Conservation (phyloP, 2,888 invertebrate species). For the Caenorhabditis sp. region DNA sequence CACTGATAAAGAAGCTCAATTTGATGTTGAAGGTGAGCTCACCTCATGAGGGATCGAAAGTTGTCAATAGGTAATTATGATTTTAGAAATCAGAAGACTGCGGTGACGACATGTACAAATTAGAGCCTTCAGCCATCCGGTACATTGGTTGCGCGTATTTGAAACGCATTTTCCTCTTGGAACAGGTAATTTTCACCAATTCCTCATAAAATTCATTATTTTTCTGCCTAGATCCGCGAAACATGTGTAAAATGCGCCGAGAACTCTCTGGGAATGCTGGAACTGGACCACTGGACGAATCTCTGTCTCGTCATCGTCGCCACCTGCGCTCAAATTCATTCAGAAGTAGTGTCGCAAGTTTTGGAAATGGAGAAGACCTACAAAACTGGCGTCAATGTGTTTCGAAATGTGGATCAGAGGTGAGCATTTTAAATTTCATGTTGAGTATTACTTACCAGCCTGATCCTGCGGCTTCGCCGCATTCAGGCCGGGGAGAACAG, state of each 20-base stretch:
- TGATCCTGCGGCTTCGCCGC: too few relatives aligned
- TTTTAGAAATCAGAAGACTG: slow-evolving; percentile 25
- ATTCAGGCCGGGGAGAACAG: too few relatives aligned
- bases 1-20: slow-evolving; percentile 37
- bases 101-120: slow-evolving; percentile 32
- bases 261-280: slow-evolving; percentile 40
- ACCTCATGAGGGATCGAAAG: not conserved
- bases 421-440: too few relatives aligned
- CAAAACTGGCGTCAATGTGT: slow-evolving; percentile 26
- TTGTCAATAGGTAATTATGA: not conserved
- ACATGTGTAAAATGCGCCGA: slow-evolving; percentile 33
- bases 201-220: too few relatives aligned
- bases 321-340: slow-evolving; percentile 58
- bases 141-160: slow-evolving; percentile 57
- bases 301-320: slow-evolving; percentile 56
- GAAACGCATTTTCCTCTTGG: slow-evolving; percentile 41
- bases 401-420: slow-evolving; percentile 38
- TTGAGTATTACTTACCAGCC: too few relatives aligned
- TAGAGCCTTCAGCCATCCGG: slow-evolving; percentile 24
- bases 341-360: slow-evolving; percentile 35
- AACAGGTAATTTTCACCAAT: too few relatives aligned
- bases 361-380: slow-evolving; percentile 47
- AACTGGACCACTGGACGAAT: slow-evolving; percentile 54
- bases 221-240: slow-evolving; percentile 41
- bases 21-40: slow-evolving; percentile 15